Evolutionary conservation across 2,113 vertebrate genomes (phyloP).

Genomic region (Circaetus cinerascens): DNA sequence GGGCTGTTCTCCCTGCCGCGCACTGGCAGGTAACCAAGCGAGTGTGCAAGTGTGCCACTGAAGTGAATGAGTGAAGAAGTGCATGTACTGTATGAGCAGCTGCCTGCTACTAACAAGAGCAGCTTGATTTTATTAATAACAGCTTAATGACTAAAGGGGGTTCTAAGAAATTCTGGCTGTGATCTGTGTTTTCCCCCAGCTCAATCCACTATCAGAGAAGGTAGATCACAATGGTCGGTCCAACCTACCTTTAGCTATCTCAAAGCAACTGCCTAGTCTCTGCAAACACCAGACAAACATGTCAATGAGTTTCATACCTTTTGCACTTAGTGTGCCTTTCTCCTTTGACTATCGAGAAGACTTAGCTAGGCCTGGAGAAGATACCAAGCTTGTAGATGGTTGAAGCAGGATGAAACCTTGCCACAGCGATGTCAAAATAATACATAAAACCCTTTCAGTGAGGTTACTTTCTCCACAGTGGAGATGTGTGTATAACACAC

Average conservation of each 20-base stretch:
- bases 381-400: not conserved
- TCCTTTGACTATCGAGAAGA: not conserved
- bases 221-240: not conserved
- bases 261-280: not conserved
- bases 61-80: fast-evolving
- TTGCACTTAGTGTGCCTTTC: not conserved
- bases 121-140: not conserved
- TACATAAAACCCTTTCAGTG: not conserved
- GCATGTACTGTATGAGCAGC: not conserved
- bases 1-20: fast-evolving
- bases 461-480: not conserved
- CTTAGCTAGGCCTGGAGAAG: not conserved
- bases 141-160: not conserved
- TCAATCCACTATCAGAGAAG: not conserved
- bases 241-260: not conserved
- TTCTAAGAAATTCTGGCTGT: not conserved
- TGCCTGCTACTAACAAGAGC: not conserved
- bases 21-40: fast-evolving
- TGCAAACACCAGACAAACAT: not conserved
- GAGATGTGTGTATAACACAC: not conserved
- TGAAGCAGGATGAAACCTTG: not conserved
- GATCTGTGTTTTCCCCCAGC: not conserved
- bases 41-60: not conserved
- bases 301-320: not conserved
- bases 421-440: not conserved